These are phyloP conservation scores for Ploceus nigricollis DNA, from an alignment of 2,113 vertebrate species.

Conservation along the genomic window DNA sequence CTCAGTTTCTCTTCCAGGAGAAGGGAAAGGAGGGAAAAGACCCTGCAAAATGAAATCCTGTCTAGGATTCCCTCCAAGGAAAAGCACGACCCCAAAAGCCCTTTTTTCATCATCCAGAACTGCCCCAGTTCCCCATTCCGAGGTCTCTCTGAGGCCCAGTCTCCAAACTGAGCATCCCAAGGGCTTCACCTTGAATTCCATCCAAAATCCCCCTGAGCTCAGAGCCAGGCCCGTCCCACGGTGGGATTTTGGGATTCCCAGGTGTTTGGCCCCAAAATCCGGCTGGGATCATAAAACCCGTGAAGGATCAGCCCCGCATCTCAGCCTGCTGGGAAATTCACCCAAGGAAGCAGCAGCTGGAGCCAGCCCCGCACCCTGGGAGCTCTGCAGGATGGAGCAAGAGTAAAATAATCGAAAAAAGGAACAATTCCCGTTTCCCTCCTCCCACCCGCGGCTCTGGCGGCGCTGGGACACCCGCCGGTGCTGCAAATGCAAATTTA, in stretches of 20 bases:
- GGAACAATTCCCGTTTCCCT: rapidly evolving
- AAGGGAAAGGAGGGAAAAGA: not conserved
- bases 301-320: not conserved
- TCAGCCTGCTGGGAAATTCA: not conserved
- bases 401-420: rapidly evolving
- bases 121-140: rapidly evolving
- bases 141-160: rapidly evolving
- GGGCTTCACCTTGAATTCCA: not conserved
- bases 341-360: too few species aligned
- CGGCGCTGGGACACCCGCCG: rapidly evolving
- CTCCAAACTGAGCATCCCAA: not conserved
- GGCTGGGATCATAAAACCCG: rapidly evolving
- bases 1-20: not conserved
- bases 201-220: not conserved
- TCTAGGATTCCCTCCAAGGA: not conserved
- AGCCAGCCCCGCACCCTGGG: rapidly evolving
- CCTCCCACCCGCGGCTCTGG: not conserved
- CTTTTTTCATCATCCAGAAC: rapidly evolving
- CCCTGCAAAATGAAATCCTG: rapidly evolving
- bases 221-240: rapidly evolving
- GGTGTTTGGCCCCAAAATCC: not conserved
- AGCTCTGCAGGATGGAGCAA: rapidly evolving
- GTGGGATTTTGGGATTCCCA: not conserved
- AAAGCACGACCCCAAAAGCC: rapidly evolving
- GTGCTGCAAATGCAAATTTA: not conserved